Percentiles rank a stretch among this genome's conserved stretches.
These are phyloP conservation scores for Tenualosa thibaudeaui DNA, from an alignment of 2,797 vertebrate genomes.

Conservation along the genomic window DNA sequence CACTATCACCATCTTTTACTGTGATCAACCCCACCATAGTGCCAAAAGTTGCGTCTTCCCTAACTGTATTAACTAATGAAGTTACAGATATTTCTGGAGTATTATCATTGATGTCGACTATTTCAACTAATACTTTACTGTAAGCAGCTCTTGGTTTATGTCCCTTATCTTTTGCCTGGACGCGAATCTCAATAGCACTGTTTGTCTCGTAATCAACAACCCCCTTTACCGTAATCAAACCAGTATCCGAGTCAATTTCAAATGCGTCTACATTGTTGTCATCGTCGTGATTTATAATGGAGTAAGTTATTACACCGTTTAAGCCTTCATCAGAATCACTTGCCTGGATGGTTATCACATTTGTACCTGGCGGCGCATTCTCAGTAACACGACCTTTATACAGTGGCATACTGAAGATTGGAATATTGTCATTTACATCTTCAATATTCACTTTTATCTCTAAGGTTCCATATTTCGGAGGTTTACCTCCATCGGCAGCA, in stretches of 20 bases:
- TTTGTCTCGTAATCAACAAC: slow-evolving; percentile 79
- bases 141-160: slow-evolving; percentile 60
- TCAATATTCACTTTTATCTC: slow-evolving; percentile 60
- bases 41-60: slow-evolving; percentile 53
- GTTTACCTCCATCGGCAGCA: slow-evolving; percentile 67
- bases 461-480: slow-evolving; percentile 60
- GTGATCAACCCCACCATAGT: slow-evolving; percentile 59
- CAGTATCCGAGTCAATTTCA: slow-evolving; percentile 62
- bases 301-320: slow-evolving; percentile 67
- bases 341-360: slow-evolving; percentile 61
- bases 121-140: slow-evolving; percentile 58
- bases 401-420: slow-evolving; percentile 62
- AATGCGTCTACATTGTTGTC: slow-evolving; percentile 45
- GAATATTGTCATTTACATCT: slow-evolving; percentile 70
- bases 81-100: slow-evolving; percentile 55
- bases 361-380: slow-evolving; percentile 52
- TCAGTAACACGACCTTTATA: slow-evolving; percentile 66
- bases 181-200: slow-evolving; percentile 78
- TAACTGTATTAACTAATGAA: slow-evolving; percentile 46
- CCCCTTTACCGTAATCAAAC: slow-evolving; percentile 76
- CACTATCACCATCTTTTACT: slow-evolving; percentile 58
- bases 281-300: slow-evolving; percentile 66
- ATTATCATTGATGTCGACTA: slow-evolving; percentile 55
- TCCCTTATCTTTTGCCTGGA: slow-evolving; percentile 79
- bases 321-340: slow-evolving; percentile 68